These are phyloP conservation scores for Crocidura indochinensis DNA, from an alignment of 2,797 vertebrate genomes.

Conservation along the genomic window DNA sequence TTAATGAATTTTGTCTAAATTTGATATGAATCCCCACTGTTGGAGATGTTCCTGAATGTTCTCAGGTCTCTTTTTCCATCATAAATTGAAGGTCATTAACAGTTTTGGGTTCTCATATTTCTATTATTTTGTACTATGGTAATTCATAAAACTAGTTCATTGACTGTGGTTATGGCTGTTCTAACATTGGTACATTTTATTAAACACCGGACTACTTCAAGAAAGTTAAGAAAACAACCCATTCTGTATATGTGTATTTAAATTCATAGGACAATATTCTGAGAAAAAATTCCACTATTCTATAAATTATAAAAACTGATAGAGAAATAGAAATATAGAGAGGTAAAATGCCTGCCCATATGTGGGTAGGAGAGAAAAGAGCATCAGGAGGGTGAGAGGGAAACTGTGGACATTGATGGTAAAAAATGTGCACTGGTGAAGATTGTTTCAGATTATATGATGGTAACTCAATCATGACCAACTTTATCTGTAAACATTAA, in stretches of 20 bases:
- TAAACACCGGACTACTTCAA: neutral
- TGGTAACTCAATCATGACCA: too few relatives aligned
- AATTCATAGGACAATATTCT: neutral
- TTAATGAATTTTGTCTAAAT: neutral
- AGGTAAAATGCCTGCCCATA: too few relatives aligned
- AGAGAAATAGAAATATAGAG: too few relatives aligned
- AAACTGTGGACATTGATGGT: too few relatives aligned
- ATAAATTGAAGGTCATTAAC: neutral
- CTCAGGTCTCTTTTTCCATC: neutral
- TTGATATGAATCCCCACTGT: neutral
- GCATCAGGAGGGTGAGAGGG: too few relatives aligned
- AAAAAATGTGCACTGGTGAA: too few relatives aligned
- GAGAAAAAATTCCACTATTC: neutral
- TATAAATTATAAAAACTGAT: neutral
- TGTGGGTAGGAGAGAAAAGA: too few relatives aligned
- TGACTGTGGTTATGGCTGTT: neutral
- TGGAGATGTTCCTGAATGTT: neutral
- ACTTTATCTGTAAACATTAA: too few relatives aligned
- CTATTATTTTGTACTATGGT: neutral
- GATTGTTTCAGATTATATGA: too few relatives aligned
- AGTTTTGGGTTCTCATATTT: neutral
- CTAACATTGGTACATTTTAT: conserved; percentile 20
- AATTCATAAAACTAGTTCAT: neutral
- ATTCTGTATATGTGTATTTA: neutral
- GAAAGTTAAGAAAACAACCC: neutral